A percentile compares a stretch with the other conserved stretches of the same genome.
Conservation (phyloP, 2,888 invertebrate species). For the Callinectes sapidus region DNA sequence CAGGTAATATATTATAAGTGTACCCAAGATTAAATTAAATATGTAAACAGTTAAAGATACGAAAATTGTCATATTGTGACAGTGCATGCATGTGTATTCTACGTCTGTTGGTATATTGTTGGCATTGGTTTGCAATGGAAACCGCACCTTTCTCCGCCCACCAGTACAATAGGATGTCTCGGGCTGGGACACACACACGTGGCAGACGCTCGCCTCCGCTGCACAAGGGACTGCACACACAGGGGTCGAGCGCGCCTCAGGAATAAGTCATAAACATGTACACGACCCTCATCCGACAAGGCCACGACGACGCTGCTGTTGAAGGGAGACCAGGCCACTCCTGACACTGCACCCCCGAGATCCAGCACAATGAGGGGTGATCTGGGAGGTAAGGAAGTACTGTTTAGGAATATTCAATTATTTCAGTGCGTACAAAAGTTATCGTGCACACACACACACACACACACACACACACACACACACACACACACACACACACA, state of each 20-base stretch:
- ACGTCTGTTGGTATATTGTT: background rate
- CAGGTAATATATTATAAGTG: no score
- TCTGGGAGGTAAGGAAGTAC: slow-evolving; percentile 73
- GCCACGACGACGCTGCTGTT: slow-evolving; percentile 78
- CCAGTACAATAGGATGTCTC: slow-evolving; percentile 76
- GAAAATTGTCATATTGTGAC: background rate
- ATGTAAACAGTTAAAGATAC: background rate
- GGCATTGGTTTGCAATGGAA: background rate
- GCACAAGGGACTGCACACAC: slow-evolving; percentile 73
- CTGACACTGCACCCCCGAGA: slow-evolving; percentile 77
- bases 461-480: no score
- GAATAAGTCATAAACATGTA: slow-evolving; percentile 74
- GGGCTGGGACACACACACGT: slow-evolving; percentile 76
- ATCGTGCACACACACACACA: slow-evolving; percentile 29
- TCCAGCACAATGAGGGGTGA: slow-evolving; percentile 77
- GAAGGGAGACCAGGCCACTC: slow-evolving; percentile 78
- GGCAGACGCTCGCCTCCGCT: slow-evolving; percentile 74
- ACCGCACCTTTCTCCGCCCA: slow-evolving; percentile 75
- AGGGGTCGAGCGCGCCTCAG: slow-evolving; percentile 82
- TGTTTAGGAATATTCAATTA: background rate
- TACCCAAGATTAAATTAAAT: background rate
- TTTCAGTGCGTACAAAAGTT: background rate
- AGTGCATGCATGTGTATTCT: background rate
- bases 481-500: no score
- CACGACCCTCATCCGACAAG: slow-evolving; percentile 76